These are phyloP conservation scores for Stomorhina lunata DNA, from an alignment of 2,888 invertebrate genomes.

Conservation along the genomic window DNA sequence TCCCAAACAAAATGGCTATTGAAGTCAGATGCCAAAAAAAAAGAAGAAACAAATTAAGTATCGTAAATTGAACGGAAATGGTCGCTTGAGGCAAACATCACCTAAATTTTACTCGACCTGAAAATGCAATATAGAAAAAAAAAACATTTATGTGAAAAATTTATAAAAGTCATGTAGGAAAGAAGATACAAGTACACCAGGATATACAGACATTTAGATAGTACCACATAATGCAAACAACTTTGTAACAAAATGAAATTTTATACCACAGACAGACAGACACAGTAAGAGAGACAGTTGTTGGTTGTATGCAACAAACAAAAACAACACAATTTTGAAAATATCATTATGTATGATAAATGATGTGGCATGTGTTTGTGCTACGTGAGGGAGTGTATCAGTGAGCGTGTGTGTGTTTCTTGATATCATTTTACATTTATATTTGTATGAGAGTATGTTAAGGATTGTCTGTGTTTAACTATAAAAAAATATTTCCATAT, in stretches of 20 bases:
- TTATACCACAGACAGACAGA: not conserved
- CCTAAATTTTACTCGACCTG: slow-evolving; percentile 31
- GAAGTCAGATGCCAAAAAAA: slow-evolving; percentile 26
- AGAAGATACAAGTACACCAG: too few species aligned
- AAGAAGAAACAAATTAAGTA: slow-evolving; percentile 75
- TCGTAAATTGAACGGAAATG: slow-evolving; percentile 76
- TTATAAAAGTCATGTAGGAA: too few species aligned
- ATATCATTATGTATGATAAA: slow-evolving; percentile 40
- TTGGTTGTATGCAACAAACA: not conserved
- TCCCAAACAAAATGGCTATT: not conserved
- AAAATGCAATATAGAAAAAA: slow-evolving; percentile 17
- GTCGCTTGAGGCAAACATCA: slow-evolving; percentile 67
- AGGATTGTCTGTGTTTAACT: slow-evolving; percentile 6
- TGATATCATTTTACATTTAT: not conserved
- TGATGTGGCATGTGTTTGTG: slow-evolving; percentile 19
- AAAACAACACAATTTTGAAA: not conserved
- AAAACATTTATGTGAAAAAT: too few species aligned
- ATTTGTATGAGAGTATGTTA: too few species aligned
- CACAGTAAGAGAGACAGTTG: not conserved
- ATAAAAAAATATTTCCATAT: not conserved
- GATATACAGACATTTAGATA: too few species aligned
- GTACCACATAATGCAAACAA: too few species aligned
- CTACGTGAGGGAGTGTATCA: not conserved
- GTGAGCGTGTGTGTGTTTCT: not conserved
- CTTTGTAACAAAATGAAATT: not conserved